Evolutionary conservation across 2,888 invertebrate species (phyloP).

Genomic region (Frankliniella intonsa): DNA sequence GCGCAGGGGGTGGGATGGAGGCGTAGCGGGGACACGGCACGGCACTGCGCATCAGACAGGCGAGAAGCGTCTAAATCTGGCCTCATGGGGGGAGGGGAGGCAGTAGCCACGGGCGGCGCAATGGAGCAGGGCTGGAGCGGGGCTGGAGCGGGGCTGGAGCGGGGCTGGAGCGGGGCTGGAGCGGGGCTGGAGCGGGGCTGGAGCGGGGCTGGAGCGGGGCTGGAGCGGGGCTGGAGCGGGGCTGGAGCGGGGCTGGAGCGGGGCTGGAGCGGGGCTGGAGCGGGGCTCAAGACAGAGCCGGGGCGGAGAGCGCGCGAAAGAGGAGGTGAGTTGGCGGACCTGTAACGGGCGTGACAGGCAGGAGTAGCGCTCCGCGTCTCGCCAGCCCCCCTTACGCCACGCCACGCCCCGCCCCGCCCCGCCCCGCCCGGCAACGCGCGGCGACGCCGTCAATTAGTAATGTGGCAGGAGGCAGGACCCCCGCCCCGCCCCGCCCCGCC

Average conservation of each 20-base stretch:
- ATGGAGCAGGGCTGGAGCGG: background rate
- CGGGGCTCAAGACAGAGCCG: background rate
- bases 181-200: background rate
- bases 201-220: background rate
- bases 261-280: background rate
- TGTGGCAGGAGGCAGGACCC: background rate
- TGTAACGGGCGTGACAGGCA: background rate
- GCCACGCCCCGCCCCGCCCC: background rate
- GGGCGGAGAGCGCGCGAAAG: too few relatives aligned
- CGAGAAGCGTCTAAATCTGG: background rate
- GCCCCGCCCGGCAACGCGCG: background rate
- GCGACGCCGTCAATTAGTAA: conserved; percentile 5
- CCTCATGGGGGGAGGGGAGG: background rate
- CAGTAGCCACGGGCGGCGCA: background rate
- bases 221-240: background rate
- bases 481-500: too few relatives aligned
- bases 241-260: background rate
- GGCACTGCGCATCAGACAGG: background rate
- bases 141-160: background rate
- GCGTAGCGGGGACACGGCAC: background rate
- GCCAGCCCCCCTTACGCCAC: background rate
- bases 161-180: too few relatives aligned
- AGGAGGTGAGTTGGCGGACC: too few relatives aligned
- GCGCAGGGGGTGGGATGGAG: background rate
- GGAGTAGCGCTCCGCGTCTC: background rate